Evolutionary conservation across 2,113 vertebrate species (phyloP), one percentile per base, ranked within the genome.

Genomic region (Bostrychus sinensis): DNA sequence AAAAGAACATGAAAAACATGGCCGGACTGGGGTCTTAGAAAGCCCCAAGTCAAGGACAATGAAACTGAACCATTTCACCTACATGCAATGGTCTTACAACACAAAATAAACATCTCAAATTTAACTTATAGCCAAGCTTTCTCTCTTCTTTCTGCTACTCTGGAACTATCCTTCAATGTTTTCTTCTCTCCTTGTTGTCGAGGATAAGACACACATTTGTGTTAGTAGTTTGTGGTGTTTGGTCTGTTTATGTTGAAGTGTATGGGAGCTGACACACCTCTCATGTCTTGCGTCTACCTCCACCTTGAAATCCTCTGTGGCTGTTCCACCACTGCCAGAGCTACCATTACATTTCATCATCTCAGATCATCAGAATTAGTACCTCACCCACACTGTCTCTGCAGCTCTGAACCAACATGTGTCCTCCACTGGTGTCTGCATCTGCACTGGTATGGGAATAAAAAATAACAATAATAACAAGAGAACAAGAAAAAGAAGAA

Each of bases 291-390:
- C 37, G 17, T 77, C 74, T 72, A 57, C 71, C 77, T 75, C 73
- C 67, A 56, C 81, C 86, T 77, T 89, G 76, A 70, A 81, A 58
- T 80, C 69, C 73, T 80, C 66, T 70, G 82, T 10, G 65, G 72
- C 72, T 81, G 78, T 72, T 71, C 51, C 30, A 53, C 66, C 59
- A 68, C 74, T 78, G 78, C 59, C 72, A 75, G 75, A 51, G 14
- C 50, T 62, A 66, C 45, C 39, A 68, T 68, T 75, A 69, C 43
- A 77, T 83, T 83, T 82, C 84, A 79, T 80, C 80, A 76, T 72
- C 63, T 70, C 59, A 69, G 76, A 77, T 78, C 76, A 69, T 19
- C 66, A 72, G 75, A 32, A 57, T 55, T 62, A 45, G 76, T 39
- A 10, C 66, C 46, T 81, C 72, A 67, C 70, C 51, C 70, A 45